A percentile compares a stretch with the other conserved stretches of the same genome.
Evolutionary conservation across 35 echinoderm and acorn worm species (phyloP).

Genomic region (Stichopus chloronotus): DNA sequence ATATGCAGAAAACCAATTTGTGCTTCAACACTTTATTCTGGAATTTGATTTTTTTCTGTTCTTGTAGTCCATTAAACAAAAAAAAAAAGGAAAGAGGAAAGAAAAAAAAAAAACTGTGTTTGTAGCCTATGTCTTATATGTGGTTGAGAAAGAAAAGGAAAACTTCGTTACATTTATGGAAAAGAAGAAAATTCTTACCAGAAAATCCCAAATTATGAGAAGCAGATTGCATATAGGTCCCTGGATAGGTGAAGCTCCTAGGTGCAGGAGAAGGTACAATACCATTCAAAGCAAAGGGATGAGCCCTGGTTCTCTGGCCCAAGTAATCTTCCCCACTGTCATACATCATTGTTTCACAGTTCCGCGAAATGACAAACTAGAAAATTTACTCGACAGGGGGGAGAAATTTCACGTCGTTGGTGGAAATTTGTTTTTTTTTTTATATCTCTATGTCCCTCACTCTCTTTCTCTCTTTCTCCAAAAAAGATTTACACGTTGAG

Average conservation of each 20-base stretch:
- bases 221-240: conserved; percentile 87
- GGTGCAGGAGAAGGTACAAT: conserved; percentile 96
- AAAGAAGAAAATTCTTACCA: conserved; percentile 33
- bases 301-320: conserved; percentile 87
- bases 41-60: no score
- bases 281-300: conserved; percentile 95
- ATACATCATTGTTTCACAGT: conserved; percentile 87
- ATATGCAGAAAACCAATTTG: no score
- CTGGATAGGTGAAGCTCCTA: conserved; percentile 94
- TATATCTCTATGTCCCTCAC: background rate
- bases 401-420: conserved; percentile 72
- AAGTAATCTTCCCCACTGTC: conserved; percentile 93
- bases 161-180: background rate
- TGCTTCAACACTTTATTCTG: no score
- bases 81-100: no score
- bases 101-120: no score
- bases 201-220: conserved; percentile 82
- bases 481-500: conserved; percentile 42
- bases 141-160: no score
- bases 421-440: background rate
- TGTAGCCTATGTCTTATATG: no score
- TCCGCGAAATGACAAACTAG: conserved; percentile 61
- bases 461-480: no score
- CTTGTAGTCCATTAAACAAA: no score
- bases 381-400: conserved; percentile 72